These are phyloP conservation scores for Triplophysa yarkandensis DNA, from an alignment of 2,797 vertebrate species.

Conservation along the genomic window DNA sequence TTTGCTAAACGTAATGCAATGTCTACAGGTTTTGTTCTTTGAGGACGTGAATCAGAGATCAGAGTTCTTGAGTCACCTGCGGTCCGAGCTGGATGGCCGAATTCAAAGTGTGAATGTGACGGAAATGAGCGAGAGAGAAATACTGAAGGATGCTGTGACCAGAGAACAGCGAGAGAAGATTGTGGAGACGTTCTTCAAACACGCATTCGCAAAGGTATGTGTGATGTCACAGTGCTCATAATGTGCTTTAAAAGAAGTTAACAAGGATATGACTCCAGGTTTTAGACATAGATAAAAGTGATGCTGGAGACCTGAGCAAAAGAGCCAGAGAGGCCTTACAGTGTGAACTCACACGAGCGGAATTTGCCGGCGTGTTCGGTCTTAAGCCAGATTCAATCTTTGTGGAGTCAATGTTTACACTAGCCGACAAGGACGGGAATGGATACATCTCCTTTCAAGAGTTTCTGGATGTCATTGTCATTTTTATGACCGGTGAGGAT, in stretches of 20 bases:
- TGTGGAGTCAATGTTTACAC: slow-evolving; percentile 94
- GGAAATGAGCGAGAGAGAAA: slow-evolving; percentile 77
- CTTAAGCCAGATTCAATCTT: slow-evolving; percentile 89
- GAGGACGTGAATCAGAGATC: slow-evolving; percentile 75
- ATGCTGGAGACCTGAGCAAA: slow-evolving; percentile 81
- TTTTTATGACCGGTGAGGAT: slow-evolving; percentile 88
- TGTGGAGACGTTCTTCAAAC: slow-evolving; percentile 93
- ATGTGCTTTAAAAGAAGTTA: not conserved
- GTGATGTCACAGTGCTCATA: not conserved
- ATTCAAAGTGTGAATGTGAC: slow-evolving; percentile 66
- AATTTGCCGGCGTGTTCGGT: slow-evolving; percentile 89
- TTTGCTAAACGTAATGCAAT: not conserved
- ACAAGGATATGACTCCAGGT: slow-evolving; percentile 72
- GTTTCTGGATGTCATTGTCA: slow-evolving; percentile 92
- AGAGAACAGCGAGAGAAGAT: slow-evolving; percentile 85
- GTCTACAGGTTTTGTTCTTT: slow-evolving; percentile 88
- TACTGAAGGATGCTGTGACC: slow-evolving; percentile 86
- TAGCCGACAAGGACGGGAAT: slow-evolving; percentile 94
- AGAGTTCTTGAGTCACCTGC: slow-evolving; percentile 75
- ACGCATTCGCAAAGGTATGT: slow-evolving; percentile 88
- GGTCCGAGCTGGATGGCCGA: slow-evolving; percentile 56
- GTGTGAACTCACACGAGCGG: slow-evolving; percentile 87
- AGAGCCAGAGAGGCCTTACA: slow-evolving; percentile 83
- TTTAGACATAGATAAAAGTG: slow-evolving; percentile 83
- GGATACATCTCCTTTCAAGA: slow-evolving; percentile 96